phyloP scores from a whole-genome alignment of 2,888 invertebrate species.

The Eudemis profundana region DNA sequence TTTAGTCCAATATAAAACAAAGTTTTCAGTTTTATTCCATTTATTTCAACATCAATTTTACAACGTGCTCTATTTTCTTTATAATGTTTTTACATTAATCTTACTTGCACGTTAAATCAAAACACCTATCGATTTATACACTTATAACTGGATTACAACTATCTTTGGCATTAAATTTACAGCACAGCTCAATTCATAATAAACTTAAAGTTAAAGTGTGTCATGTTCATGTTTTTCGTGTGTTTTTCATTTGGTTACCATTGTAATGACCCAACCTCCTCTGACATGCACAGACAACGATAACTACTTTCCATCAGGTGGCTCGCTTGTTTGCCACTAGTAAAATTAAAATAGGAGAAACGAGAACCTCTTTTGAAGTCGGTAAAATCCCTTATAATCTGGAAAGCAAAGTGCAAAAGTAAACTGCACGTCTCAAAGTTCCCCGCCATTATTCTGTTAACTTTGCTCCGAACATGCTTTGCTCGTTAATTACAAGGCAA shows the following conservation, averaged over 20 bases:
- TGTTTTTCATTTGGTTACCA: too few relatives aligned
- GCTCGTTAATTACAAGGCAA: slow-evolving; percentile 20
- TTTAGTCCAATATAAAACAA: slow-evolving; percentile 1
- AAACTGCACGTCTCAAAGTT: slow-evolving; percentile 28
- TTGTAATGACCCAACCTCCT: too few relatives aligned
- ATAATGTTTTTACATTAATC: slow-evolving; percentile 36
- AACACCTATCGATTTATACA: slow-evolving; percentile 45
- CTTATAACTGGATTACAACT: slow-evolving; percentile 16
- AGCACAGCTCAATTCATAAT: slow-evolving; percentile 33
- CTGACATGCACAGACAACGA: too few relatives aligned
- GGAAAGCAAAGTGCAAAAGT: slow-evolving; percentile 22
- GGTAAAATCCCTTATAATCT: slow-evolving; percentile 20
- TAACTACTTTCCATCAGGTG: too few relatives aligned
- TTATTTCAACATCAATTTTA: slow-evolving; percentile 66
- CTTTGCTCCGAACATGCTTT: slow-evolving; percentile 19
- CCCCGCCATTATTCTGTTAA: slow-evolving; percentile 27
- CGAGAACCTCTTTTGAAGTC: too few relatives aligned
- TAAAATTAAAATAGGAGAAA: background rate
- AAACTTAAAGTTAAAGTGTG: background rate
- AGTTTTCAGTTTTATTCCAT: slow-evolving; percentile 40
- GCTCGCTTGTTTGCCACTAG: background rate
- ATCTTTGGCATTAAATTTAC: slow-evolving; percentile 55
- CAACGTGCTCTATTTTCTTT: slow-evolving; percentile 48
- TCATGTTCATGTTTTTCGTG: too few relatives aligned
- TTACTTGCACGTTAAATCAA: slow-evolving; percentile 51